A percentile compares a stretch with the other conserved stretches of the same genome.
Evolutionary conservation across 2,113 vertebrate genomes (phyloP).

Genomic region (Gulo gulo): DNA sequence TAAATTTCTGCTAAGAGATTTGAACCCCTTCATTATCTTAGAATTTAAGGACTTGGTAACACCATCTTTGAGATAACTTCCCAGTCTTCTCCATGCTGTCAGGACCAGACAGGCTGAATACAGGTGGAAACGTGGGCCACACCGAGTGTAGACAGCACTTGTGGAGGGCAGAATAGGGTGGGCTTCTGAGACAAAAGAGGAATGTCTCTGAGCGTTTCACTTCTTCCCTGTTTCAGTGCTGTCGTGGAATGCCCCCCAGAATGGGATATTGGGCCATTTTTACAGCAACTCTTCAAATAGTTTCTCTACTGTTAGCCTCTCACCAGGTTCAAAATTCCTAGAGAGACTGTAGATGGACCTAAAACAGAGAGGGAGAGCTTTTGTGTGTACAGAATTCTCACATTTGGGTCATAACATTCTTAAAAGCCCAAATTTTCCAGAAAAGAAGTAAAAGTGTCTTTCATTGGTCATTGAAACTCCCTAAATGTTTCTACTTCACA

Average conservation of each 20-base stretch:
- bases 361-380: not conserved
- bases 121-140: not conserved
- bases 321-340: too few relatives aligned
- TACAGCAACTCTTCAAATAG: not conserved
- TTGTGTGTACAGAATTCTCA: not conserved
- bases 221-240: not conserved
- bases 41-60: not conserved
- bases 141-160: not conserved
- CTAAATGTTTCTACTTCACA: not conserved
- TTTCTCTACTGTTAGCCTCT: not conserved
- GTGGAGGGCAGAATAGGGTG: too few relatives aligned
- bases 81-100: not conserved
- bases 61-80: not conserved
- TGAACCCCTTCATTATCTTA: not conserved
- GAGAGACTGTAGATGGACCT: rapidly evolving
- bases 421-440: not conserved
- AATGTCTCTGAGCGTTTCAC: rapidly evolving
- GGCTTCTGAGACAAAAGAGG: not conserved
- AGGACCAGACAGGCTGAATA: not conserved
- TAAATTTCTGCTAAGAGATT: too few relatives aligned
- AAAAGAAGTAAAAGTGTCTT: not conserved
- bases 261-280: rapidly evolving
- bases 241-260: rapidly evolving
- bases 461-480: not conserved
- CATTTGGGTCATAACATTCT: not conserved